Percentiles rank a stretch among this genome's conserved stretches.
Conservation (phyloP, 2,888 invertebrate species). For the Panzeria rudis region DNA sequence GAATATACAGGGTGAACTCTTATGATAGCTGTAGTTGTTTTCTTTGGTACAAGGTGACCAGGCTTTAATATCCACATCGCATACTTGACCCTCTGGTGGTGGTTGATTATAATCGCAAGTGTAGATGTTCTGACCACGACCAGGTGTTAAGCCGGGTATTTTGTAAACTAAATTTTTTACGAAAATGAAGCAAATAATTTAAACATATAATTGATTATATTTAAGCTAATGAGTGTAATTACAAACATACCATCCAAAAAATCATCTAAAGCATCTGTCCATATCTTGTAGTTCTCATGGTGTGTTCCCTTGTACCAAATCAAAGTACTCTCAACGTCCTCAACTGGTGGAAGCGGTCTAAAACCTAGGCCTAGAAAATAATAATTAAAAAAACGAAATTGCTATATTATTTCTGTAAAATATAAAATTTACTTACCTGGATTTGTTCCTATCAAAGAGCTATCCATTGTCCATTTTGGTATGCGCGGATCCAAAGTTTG, state of each 20-base stretch:
- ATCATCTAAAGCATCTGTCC: slow-evolving; percentile 89
- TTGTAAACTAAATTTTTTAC: slow-evolving; percentile 87
- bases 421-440: slow-evolving; percentile 85
- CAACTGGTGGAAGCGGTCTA: slow-evolving; percentile 93
- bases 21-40: slow-evolving; percentile 94
- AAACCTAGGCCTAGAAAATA: slow-evolving; percentile 90
- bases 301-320: slow-evolving; percentile 96
- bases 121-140: slow-evolving; percentile 90
- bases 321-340: slow-evolving; percentile 95
- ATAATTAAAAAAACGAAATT: neutral
- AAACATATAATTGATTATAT: neutral
- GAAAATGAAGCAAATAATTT: neutral
- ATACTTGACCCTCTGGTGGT: slow-evolving; percentile 90
- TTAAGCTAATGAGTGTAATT: neutral
- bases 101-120: slow-evolving; percentile 90
- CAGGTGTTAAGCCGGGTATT: slow-evolving; percentile 88
- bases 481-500: slow-evolving; percentile 94
- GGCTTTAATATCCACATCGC: slow-evolving; percentile 92
- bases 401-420: neutral
- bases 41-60: slow-evolving; percentile 93
- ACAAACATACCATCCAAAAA: slow-evolving; percentile 90
- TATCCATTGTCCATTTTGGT: slow-evolving; percentile 94
- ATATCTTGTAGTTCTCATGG: slow-evolving; percentile 89
- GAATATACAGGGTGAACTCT: slow-evolving; percentile 96
- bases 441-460: slow-evolving; percentile 96